Evolutionary conservation across 30 jellyfish, hydroid and myxozoan species (phyloP).

Genomic region (Hydra vulgaris): DNA sequence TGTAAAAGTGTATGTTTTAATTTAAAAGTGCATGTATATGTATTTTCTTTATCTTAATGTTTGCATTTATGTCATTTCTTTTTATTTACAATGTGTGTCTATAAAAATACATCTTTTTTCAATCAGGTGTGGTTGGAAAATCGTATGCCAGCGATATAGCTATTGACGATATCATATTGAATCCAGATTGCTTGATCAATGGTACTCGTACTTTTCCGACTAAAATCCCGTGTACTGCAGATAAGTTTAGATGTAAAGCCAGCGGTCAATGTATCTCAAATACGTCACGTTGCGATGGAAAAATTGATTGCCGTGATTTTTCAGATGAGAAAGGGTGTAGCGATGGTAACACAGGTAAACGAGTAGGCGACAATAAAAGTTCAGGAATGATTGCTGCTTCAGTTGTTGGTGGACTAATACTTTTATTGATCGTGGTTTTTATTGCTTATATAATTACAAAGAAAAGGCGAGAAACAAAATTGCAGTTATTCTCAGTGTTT

Average conservation of each 20-base stretch:
- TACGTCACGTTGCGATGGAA: constrained; percentile 52
- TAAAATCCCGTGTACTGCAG: constrained; percentile 57
- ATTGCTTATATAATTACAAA: constrained; percentile 75
- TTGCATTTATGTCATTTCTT: too few relatives aligned
- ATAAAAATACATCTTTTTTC: too few relatives aligned
- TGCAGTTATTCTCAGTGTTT: constrained; percentile 88
- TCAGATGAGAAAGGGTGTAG: constrained; percentile 79
- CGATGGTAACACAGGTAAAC: constrained; percentile 17
- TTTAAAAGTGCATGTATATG: too few relatives aligned
- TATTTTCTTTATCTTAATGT: too few relatives aligned
- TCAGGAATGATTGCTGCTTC: constrained; percentile 87
- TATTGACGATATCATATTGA: constrained; percentile 76
- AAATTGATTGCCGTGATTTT: constrained; percentile 62
- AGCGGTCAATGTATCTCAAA: constrained; percentile 41
- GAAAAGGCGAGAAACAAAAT: constrained; percentile 87
- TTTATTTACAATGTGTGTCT: too few relatives aligned
- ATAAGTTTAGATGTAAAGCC: constrained; percentile 49
- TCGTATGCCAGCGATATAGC: constrained; percentile 92
- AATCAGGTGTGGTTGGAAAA: constrained; percentile 54
- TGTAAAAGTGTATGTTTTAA: too few relatives aligned
- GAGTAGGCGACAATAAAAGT: constrained; percentile 28
- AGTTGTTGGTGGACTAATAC: constrained; percentile 79
- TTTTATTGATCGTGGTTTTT: constrained; percentile 49
- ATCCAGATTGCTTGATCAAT: constrained; percentile 92
- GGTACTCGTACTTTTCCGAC: constrained; percentile 91